A percentile compares a stretch with the other conserved stretches of the same genome.
These are phyloP conservation scores for Rhagonycha fulva DNA, from an alignment of 2,888 invertebrate species.

Conservation along the genomic window DNA sequence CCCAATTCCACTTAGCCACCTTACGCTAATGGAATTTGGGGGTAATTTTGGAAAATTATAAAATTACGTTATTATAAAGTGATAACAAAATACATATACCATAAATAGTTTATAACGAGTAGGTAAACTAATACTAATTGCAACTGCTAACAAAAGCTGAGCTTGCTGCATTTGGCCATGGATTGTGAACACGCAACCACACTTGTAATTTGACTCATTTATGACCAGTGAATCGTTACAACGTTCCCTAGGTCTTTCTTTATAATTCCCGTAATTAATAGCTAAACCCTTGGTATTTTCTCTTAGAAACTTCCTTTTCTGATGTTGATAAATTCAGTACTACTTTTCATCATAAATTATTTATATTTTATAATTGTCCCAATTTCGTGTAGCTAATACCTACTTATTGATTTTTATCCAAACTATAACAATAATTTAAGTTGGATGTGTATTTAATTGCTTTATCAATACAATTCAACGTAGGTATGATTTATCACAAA, in stretches of 20 bases:
- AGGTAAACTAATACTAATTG: slow-evolving; percentile 28
- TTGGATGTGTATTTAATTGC: not conserved
- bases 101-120: slow-evolving; percentile 22
- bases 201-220: slow-evolving; percentile 28
- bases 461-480: not conserved
- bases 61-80: slow-evolving; percentile 13
- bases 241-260: slow-evolving; percentile 21
- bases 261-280: slow-evolving; percentile 26
- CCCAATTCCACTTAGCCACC: not conserved
- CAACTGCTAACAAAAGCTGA: slow-evolving; percentile 35
- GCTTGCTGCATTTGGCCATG: slow-evolving; percentile 28
- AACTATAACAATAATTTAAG: not conserved
- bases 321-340: not conserved
- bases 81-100: slow-evolving; percentile 12
- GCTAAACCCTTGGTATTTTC: not conserved
- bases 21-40: not conserved
- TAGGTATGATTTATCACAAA: not conserved
- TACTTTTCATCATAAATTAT: not conserved
- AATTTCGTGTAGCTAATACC: not conserved
- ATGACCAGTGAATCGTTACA: slow-evolving; percentile 29
- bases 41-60: slow-evolving; percentile 1
- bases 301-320: not conserved
- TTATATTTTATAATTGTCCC: not conserved
- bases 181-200: slow-evolving; percentile 38
- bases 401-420: not conserved